These are phyloP conservation scores for Teleogryllus oceanicus DNA, from an alignment of 2,888 invertebrate genomes.

Conservation along the genomic window DNA sequence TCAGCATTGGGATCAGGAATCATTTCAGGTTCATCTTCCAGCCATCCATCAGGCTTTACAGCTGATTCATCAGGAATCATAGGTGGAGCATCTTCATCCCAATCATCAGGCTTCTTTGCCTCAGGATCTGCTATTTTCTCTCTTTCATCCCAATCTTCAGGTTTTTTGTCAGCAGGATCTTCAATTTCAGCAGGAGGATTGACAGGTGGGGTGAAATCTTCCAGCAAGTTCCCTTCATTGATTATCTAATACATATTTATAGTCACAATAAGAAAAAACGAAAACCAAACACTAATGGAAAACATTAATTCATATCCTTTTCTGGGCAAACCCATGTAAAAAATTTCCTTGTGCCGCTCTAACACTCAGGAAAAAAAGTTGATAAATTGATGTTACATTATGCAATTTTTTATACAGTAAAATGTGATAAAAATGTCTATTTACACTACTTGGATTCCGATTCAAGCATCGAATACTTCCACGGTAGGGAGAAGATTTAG, in stretches of 20 bases:
- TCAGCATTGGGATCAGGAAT: conserved; percentile 80
- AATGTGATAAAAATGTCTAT: no score
- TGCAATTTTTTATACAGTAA: no score
- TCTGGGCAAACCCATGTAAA: no score
- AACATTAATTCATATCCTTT: no score
- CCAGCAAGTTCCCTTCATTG: conserved; percentile 80
- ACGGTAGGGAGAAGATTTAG: no score
- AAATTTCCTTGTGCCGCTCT: no score
- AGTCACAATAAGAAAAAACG: no score
- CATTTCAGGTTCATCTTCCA: conserved; percentile 84
- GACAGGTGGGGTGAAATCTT: conserved; percentile 88
- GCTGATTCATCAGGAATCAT: conserved; percentile 84
- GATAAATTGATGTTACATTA: no score
- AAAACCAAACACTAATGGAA: no score
- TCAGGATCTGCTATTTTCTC: conserved; percentile 86
- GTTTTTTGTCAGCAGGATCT: conserved; percentile 77
- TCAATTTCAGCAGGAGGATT: conserved; percentile 93
- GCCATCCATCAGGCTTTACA: conserved; percentile 84
- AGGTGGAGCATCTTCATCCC: conserved; percentile 93
- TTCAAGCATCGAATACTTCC: no score
- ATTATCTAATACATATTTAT: conserved; percentile 50
- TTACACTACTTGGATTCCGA: no score
- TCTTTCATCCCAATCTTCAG: conserved; percentile 95
- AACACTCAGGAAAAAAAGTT: no score
- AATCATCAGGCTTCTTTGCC: conserved; percentile 89